Percentiles rank a stretch among this genome's conserved stretches.
Evolutionary conservation across 2,888 invertebrate genomes (phyloP).

Genomic region (Bellardia pandia): DNA sequence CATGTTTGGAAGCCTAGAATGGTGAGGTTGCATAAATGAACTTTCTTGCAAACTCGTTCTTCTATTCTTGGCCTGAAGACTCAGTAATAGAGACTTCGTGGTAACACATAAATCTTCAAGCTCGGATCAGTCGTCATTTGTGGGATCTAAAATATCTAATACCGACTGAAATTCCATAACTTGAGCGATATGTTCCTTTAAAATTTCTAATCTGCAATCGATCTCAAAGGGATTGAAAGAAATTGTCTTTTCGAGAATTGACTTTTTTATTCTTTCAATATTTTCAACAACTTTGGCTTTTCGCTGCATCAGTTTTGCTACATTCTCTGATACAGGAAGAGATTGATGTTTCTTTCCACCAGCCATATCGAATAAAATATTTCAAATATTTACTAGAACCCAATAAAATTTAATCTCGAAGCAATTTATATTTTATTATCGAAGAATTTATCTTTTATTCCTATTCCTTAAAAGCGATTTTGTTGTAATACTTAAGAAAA

Average conservation of each 20-base stretch:
- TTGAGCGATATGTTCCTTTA: neutral
- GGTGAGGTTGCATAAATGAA: neutral
- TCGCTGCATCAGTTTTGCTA: neutral
- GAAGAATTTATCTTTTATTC: too few relatives aligned
- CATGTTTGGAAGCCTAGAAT: neutral
- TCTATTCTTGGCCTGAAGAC: neutral
- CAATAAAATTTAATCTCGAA: too few relatives aligned
- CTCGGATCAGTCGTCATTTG: too few relatives aligned
- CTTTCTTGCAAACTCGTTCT: neutral
- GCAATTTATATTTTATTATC: too few relatives aligned
- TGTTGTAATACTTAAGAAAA: too few relatives aligned
- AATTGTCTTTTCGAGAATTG: neutral
- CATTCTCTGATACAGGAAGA: neutral
- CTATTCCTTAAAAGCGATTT: too few relatives aligned
- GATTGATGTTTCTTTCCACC: neutral
- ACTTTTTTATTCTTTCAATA: neutral
- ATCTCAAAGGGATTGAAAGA: conserved; percentile 1
- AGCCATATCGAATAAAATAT: neutral
- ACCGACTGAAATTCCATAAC: too few relatives aligned
- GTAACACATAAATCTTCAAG: too few relatives aligned
- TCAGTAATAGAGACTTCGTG: neutral
- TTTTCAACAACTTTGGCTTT: neutral
- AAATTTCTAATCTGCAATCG: neutral
- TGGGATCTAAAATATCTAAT: too few relatives aligned
- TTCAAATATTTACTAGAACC: too few relatives aligned